Evolutionary conservation across 2,797 vertebrate species (phyloP), one percentile per base, ranked within the genome.

Genomic region (Acanthopagrus latus): DNA sequence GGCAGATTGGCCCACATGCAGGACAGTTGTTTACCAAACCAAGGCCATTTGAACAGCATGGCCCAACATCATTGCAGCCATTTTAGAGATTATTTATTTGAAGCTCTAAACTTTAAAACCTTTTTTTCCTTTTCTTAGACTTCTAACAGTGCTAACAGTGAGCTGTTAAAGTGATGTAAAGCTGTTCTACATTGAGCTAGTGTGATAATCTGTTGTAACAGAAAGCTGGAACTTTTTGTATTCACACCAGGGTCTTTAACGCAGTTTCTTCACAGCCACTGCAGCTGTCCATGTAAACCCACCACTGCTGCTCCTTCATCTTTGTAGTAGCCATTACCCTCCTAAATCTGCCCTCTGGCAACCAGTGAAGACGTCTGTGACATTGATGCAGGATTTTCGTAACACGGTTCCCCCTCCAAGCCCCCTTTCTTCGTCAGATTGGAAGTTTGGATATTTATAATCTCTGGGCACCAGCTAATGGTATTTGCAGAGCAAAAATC

Each of bases 401-500:
- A 90, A 92, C 89, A 69, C 78, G 14, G 67, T 83, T 80, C 57
- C 84, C 73, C 71, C 75, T 88, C 77, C 43, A 9, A 83, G 63
- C 63, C 68, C 81, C 84, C 90, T 92, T 89, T 83, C 88, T 54
- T 82, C 56, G 9, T 88, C 87, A 80, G 84, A 89, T 91, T 76
- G 83, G 74, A 67, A 87, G 79, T 91, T 86, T 0, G 82, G 86
- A 90, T 93, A 93, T 94, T 93, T 93, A 89, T 93, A 93, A 93
- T 94, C 89, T 92, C 13, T 77, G 80, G 88, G 90, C 92, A 89
- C 65, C 78, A 57, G 85, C 88, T 94, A 93, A 94, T 94, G 84
- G 86, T 93, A 89, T 94, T 94, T 94, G 92, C 86, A 79, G 88
- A 92, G 85, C 64, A 72, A 91, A 91, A 92, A 94, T 93, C 92